Base-by-base conservation (phyloP, 2,113 vertebrate species). In the Stigmatopora nigra region DNA sequence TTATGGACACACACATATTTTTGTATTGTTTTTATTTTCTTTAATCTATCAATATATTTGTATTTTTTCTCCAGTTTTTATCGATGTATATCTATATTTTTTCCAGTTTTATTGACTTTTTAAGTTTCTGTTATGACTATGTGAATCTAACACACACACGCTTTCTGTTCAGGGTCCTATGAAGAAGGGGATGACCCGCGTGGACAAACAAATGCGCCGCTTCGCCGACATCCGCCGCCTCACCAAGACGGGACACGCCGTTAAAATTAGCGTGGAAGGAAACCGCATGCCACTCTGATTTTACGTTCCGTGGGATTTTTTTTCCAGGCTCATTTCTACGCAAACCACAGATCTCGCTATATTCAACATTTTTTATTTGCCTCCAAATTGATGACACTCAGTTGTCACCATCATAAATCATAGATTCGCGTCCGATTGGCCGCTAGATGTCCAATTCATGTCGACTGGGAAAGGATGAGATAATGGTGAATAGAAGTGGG, bases 231-330 rank as follows among this genome's bases (percentile, higher is more conserved):
- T 56, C 53, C 53, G 53, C 5, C 53, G 53, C 22, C 53, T 56
- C 22, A 56, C 53, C 13, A 56, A 56, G 53, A 31, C 53, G 22
- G 53, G 53, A 31, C 53, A 56, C 45, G 94, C 94, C 4, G 92
- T 98, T 84, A 98, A 93, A 90, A 94, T 98, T 93, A 98, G 94
- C 90, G 93, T 98, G 80, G 95, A 98, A 89, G 94, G 95, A 62
- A 97, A 95, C 92, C 90, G 90, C 65, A 96, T 96, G 97, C 97
- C 97, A 0, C 94, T 99, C 90, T 99, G 92, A 98, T 92, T 76
- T 82, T 84, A 58, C 4, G 19, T 31, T n/a, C 31, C 1, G 0
- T 69, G 73, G 76, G 66, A 68, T 63, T 68, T 71, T 60, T 67
- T 13, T 71, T 80, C 72, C 60, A 58, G 5, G 2, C 17, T 15